Evolutionary conservation across 2,113 vertebrate species (phyloP).

Genomic region (Brachypodius melanocephalos): DNA sequence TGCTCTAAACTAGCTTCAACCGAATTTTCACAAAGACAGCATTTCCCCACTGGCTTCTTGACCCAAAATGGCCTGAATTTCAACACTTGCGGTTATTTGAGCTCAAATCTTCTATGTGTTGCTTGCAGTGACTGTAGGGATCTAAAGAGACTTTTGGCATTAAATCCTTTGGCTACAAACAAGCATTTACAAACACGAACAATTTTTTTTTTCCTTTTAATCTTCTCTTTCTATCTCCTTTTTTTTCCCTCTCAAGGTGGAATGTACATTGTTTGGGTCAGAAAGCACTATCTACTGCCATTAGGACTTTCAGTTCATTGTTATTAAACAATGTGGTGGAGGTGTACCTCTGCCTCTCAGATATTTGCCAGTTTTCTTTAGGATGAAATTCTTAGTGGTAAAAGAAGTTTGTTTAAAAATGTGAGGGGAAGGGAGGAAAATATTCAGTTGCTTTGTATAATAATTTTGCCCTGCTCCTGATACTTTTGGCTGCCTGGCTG

Average conservation of each 20-base stretch:
- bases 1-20: conserved; percentile 37
- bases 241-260: not conserved
- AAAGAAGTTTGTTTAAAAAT: not conserved
- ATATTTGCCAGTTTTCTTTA: not conserved
- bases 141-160: not conserved
- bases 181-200: not conserved
- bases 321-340: not conserved
- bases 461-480: not conserved
- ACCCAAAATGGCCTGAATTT: conserved; percentile 38
- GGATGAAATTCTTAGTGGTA: not conserved
- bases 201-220: no score
- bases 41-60: conserved; percentile 40
- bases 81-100: not conserved
- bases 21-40: not conserved
- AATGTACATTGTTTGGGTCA: conserved; percentile 8
- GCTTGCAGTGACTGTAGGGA: conserved; percentile 8
- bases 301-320: not conserved
- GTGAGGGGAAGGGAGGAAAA: not conserved
- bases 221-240: not conserved
- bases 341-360: not conserved
- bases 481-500: not conserved
- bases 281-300: not conserved
- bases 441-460: not conserved
- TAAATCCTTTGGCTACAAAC: not conserved
- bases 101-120: not conserved